These are phyloP conservation scores for Cheilinus undulatus DNA, from an alignment of 2,113 vertebrate genomes.

Conservation along the genomic window DNA sequence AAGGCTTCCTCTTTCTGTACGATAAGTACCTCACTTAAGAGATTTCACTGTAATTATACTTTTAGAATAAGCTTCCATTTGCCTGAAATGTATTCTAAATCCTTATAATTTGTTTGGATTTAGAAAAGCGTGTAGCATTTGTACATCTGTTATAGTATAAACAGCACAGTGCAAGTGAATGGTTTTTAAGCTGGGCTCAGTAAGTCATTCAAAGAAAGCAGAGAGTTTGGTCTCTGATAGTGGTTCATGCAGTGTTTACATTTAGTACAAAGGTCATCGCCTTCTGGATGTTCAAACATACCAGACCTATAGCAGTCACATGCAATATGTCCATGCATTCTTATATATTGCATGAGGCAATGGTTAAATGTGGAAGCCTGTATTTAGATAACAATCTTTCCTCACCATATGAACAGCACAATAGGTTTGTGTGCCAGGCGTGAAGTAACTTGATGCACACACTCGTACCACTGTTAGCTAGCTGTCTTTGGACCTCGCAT, in stretches of 20 bases:
- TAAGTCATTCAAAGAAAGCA: not conserved
- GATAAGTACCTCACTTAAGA: conserved; percentile 39
- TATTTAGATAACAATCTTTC: not conserved
- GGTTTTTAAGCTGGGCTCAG: not conserved
- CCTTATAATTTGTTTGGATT: conserved; percentile 37
- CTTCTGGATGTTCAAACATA: conserved; percentile 27
- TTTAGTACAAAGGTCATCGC: conserved; percentile 48
- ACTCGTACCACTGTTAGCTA: not conserved
- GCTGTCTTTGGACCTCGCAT: not conserved
- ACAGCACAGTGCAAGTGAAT: not conserved
- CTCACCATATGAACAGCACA: not conserved
- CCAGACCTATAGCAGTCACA: not conserved
- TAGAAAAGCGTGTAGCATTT: conserved; percentile 22
- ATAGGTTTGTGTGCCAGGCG: not conserved
- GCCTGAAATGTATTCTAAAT: conserved; percentile 18
- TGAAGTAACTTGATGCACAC: conserved; percentile 17
- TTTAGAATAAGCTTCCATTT: conserved; percentile 14
- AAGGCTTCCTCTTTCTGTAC: not conserved
- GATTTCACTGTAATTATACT: conserved; percentile 49
- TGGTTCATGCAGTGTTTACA: not conserved
- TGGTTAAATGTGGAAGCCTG: not conserved
- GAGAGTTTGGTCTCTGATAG: not conserved
- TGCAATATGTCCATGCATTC: not conserved
- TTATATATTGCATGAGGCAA: not conserved
- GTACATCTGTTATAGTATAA: conserved; percentile 1